A percentile compares a stretch with the other conserved stretches of the same genome.
Evolutionary conservation across 2,888 invertebrate genomes (phyloP).

Genomic region (Drosophila bunnanda): DNA sequence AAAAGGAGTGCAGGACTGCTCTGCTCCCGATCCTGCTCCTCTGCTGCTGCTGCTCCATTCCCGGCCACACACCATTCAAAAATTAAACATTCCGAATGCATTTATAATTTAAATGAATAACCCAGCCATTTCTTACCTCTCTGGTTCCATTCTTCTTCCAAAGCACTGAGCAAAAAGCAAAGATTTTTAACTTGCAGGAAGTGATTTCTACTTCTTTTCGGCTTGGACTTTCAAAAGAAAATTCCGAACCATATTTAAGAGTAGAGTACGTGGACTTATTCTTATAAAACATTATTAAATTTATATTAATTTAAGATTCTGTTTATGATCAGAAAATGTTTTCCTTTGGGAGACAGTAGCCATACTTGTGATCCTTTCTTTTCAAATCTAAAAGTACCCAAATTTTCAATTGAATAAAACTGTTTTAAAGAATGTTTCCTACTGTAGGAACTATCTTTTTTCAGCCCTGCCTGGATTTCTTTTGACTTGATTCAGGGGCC

Average conservation of each 20-base stretch:
- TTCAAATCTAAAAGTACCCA: background rate
- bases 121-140: constrained; percentile 58
- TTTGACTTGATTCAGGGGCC: constrained; percentile 65
- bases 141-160: constrained; percentile 9
- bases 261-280: background rate
- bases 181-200: background rate
- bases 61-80: constrained; percentile 73
- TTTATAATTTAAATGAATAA: constrained; percentile 82
- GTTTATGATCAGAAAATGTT: background rate
- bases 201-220: background rate
- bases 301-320: background rate
- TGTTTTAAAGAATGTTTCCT: constrained; percentile 3
- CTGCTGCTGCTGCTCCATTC: constrained; percentile 18
- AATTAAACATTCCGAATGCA: constrained; percentile 81
- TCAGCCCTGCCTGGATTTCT: background rate
- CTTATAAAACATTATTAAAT: background rate
- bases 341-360: background rate
- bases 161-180: constrained; percentile 14
- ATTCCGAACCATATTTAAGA: background rate
- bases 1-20: constrained; percentile 50
- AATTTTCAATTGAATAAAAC: background rate
- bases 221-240: background rate
- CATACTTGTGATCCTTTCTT: background rate
- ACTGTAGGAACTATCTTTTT: constrained; percentile 36
- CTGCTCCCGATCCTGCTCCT: background rate